Evolutionary conservation across 2,888 invertebrate genomes (phyloP).

Genomic region (Lepidochitona cinerea): DNA sequence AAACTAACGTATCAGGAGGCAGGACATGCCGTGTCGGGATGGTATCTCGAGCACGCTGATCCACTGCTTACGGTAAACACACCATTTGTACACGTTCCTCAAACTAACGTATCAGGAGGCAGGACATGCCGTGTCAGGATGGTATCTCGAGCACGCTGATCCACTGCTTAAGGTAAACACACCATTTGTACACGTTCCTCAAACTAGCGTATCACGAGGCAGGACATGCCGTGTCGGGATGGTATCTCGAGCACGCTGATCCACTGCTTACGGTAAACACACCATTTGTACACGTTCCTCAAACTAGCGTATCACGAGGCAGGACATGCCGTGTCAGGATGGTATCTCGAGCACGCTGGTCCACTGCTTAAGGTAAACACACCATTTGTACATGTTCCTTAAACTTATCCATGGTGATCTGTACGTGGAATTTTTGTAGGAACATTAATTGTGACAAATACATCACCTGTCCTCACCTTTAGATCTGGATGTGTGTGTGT

Average conservation of each 20-base stretch:
- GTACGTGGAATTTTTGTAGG: too few relatives aligned
- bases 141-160: slow-evolving; percentile 97
- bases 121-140: slow-evolving; percentile 98
- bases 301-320: slow-evolving; percentile 99
- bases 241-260: slow-evolving; percentile 97
- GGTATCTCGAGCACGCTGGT: slow-evolving; percentile 97
- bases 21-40: slow-evolving; percentile 98
- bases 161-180: slow-evolving; percentile 90
- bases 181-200: too few relatives aligned
- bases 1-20: slow-evolving; percentile 99
- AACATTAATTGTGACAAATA: too few relatives aligned
- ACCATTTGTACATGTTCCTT: too few relatives aligned
- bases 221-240: slow-evolving; percentile 98
- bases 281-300: too few relatives aligned
- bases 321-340: slow-evolving; percentile 98
- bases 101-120: slow-evolving; percentile 99
- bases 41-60: slow-evolving; percentile 97
- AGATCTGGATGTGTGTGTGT: too few relatives aligned
- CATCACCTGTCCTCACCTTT: too few relatives aligned
- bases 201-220: slow-evolving; percentile 99
- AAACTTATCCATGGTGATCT: too few relatives aligned
- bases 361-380: slow-evolving; percentile 90
- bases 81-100: too few relatives aligned
- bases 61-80: slow-evolving; percentile 90
- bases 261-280: slow-evolving; percentile 90